Percentiles rank a stretch among this genome's conserved stretches.
Evolutionary conservation across 2,888 invertebrate genomes (phyloP).

Genomic region (Oxyteleia sp.): DNA sequence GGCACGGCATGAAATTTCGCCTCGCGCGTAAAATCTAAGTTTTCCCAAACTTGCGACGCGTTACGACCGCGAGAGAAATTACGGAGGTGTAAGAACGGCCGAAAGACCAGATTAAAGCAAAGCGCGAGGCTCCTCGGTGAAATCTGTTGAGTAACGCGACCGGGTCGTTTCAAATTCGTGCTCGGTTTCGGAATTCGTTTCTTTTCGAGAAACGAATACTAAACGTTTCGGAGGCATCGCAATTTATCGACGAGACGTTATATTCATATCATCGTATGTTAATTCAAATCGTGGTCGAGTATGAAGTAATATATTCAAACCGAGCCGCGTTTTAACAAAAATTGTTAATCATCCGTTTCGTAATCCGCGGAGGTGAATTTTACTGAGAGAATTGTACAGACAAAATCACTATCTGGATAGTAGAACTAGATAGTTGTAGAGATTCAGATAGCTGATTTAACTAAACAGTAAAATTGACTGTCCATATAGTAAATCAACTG

Average conservation of each 20-base stretch:
- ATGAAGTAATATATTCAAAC: slow-evolving; percentile 12
- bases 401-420: too few species aligned
- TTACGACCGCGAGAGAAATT: slow-evolving; percentile 67
- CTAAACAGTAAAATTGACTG: too few species aligned
- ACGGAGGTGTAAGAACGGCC: slow-evolving; percentile 63
- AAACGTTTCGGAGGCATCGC: slow-evolving; percentile 29
- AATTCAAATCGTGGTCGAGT: background rate
- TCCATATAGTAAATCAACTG: too few species aligned
- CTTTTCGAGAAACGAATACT: slow-evolving; percentile 61
- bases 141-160: slow-evolving; percentile 74
- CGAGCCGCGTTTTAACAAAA: background rate
- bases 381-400: too few species aligned
- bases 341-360: background rate
- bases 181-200: slow-evolving; percentile 66
- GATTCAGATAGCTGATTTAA: too few species aligned
- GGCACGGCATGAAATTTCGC: too few species aligned
- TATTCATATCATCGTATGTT: slow-evolving; percentile 11
- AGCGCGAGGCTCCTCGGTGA: slow-evolving; percentile 70
- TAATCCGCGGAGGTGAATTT: background rate
- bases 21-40: too few species aligned
- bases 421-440: too few species aligned
- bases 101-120: slow-evolving; percentile 58
- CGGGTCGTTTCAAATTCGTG: slow-evolving; percentile 66
- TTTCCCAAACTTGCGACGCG: slow-evolving; percentile 42
- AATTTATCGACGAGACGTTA: slow-evolving; percentile 28